Evolutionary conservation across 2,113 vertebrate genomes (phyloP), one percentile per base, ranked within the genome.

Genomic region (Alethe castanea): DNA sequence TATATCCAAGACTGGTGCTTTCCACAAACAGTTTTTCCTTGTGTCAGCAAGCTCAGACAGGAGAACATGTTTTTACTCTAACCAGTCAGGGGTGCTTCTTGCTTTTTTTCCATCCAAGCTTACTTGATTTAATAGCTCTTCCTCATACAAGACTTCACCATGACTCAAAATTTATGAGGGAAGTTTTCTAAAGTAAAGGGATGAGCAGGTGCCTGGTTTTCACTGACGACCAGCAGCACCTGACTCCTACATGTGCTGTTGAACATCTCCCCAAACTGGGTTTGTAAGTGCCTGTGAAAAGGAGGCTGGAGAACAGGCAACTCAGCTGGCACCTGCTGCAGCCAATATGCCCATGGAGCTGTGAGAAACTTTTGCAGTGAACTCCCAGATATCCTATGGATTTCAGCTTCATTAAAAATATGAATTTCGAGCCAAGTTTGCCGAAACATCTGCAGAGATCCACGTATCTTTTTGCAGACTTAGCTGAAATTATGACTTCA

Each of bases 31-130:
- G 52, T 88, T 86, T 84, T 94, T 78, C 93, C 88, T 88, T 45
- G 52, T 81, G 72, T 74, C 79, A 95, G 86, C 93, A 96, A 93
- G 92, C 90, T 96, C 81, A 95, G 84, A 47, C 87, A 96, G 31
- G 82, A 94, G 57, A 86, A 61, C 9, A 5, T 22, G 69, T 42
- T 93, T 93, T 93, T 0, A 5, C 40, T 65, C 80, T 53, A 81
- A 91, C 65, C 40, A 86, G 45, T 62, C 60, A 53, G 16, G 19
- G 84, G n/a, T 89, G 53, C 61, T 82, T 89, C 72, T 89, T 62
- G 53, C 23, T 54, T 88, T 67, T 91, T 86, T 90, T 76, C 60
- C 44, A 67, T 31, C 36, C 64, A 67, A 88, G 53, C 90, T 92
- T 1, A 0, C 54, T 78, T 0, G 0, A 4, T 72, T 95, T 94